Base-by-base conservation (phyloP, 2,797 vertebrate species). In the Mus spretus region DNA sequence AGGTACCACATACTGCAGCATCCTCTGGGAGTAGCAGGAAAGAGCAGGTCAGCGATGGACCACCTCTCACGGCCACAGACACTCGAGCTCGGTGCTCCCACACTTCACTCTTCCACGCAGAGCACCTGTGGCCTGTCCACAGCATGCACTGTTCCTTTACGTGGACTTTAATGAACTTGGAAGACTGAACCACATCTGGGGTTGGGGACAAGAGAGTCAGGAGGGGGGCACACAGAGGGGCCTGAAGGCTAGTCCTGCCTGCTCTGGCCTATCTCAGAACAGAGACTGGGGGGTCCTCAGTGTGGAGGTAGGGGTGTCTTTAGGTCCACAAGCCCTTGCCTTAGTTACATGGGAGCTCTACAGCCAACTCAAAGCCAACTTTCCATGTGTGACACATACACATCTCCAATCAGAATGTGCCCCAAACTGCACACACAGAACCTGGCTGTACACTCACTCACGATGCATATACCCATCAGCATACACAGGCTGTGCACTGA, bases 141-240 rank as follows among this genome's bases (percentile, higher is more conserved):
- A 1, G 10, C 79, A 67, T 2, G 4, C 20, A 7, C 75, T 1
- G 70, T 67, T 13, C 24, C 65, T 22, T 67, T 72, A 72, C 12
- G 12, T 0, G 75, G 44, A 78, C 91, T 97, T 95, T 55, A 96
- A 50, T 0, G 81, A 65, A 97, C 91, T 89, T 85, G 61, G 95
- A 93, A 96, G 67, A 50, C 4, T 0, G 44, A n/a, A 37, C 1
- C 57, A 57, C 0, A 77, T 13, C 13, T 77, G 24, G 13, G 55
- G 11, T 50, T 50, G 0, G 4, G 26, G 5, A 0, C 8, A 6
- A 61, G 15, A 57, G 67, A 3, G 4, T 28, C 37, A 6, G 6
- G 65, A 0, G 3, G 7, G 81, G 13, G 19, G 9, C 3, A 34
- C 1, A 2, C 44, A 14, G 14, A 40, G 44, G 44, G 59, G 7